Conservation (phyloP, 2,113 vertebrate genomes). For the Corythornis vintsioides region DNA sequence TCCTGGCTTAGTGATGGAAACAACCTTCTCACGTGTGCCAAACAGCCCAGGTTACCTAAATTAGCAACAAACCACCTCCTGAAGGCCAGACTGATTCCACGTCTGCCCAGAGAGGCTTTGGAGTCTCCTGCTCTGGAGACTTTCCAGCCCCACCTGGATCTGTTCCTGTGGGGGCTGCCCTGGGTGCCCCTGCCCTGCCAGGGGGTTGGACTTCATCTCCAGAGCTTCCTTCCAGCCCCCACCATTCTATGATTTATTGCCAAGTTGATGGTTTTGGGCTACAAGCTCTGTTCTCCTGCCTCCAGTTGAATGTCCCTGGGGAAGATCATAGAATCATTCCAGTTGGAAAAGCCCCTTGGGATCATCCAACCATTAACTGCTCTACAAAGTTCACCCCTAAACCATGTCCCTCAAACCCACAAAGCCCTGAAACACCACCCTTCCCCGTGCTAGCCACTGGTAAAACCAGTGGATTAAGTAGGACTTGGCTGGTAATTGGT, state of each 20-base stretch:
- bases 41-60: background rate
- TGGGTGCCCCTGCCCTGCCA: too few relatives aligned
- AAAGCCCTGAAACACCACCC: background rate
- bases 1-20: background rate
- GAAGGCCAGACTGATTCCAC: background rate
- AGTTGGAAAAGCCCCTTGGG: too few relatives aligned
- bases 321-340: background rate
- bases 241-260: background rate
- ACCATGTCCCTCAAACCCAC: background rate
- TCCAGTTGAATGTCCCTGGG: background rate
- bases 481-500: background rate
- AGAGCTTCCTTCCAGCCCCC: too few relatives aligned
- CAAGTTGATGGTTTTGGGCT: background rate
- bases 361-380: too few relatives aligned
- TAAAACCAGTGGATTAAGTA: background rate
- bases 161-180: too few relatives aligned
- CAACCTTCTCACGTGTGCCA: background rate
- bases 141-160: too few relatives aligned
- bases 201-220: too few relatives aligned
- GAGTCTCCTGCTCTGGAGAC: too few relatives aligned
- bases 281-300: background rate
- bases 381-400: too few relatives aligned
- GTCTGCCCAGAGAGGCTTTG: background rate
- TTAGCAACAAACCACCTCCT: background rate
- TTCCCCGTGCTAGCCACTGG: background rate